A percentile compares a stretch with the other conserved stretches of the same genome.
Evolutionary conservation across 1,140 invertebrate species (phyloP).

Genomic region (Brachionus paranguensis): DNA sequence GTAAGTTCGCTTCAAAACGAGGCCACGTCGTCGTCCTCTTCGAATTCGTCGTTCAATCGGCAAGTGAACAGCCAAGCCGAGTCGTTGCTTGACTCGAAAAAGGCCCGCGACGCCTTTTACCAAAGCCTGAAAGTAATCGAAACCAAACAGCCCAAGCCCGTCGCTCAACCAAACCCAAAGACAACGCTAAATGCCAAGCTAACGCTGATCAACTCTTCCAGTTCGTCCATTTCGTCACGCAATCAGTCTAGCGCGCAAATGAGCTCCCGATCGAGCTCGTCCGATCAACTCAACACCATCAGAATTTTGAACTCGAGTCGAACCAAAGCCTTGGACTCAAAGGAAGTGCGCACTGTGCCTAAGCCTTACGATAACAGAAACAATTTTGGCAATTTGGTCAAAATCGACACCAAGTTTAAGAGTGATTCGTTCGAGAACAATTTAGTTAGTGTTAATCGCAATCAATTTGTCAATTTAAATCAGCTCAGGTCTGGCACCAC

Average conservation of each 20-base stretch:
- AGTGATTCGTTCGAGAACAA: background rate
- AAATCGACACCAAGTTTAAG: slow-evolving; percentile 1
- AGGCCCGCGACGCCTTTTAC: slow-evolving; percentile 10
- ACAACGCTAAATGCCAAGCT: background rate
- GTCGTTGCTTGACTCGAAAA: slow-evolving; percentile 2
- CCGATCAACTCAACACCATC: background rate
- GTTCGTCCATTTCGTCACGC: background rate
- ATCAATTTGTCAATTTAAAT: background rate
- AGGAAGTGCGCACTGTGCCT: background rate
- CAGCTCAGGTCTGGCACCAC: background rate
- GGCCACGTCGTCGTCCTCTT: background rate
- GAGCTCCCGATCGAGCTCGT: background rate
- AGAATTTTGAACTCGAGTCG: background rate
- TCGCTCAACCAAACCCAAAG: background rate
- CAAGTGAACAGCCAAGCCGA: background rate
- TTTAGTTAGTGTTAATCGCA: background rate
- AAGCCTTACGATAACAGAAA: slow-evolving; percentile 1
- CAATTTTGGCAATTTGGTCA: slow-evolving; percentile 3
- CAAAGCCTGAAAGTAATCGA: slow-evolving; percentile 5
- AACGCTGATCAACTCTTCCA: background rate
- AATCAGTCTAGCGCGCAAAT: background rate
- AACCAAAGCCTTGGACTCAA: background rate
- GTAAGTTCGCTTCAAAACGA: background rate
- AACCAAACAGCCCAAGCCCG: background rate
- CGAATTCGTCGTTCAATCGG: background rate